Percentiles rank a stretch among this genome's conserved stretches.
Evolutionary conservation across 2,888 invertebrate species (phyloP).

Genomic region (Apeira syringaria): DNA sequence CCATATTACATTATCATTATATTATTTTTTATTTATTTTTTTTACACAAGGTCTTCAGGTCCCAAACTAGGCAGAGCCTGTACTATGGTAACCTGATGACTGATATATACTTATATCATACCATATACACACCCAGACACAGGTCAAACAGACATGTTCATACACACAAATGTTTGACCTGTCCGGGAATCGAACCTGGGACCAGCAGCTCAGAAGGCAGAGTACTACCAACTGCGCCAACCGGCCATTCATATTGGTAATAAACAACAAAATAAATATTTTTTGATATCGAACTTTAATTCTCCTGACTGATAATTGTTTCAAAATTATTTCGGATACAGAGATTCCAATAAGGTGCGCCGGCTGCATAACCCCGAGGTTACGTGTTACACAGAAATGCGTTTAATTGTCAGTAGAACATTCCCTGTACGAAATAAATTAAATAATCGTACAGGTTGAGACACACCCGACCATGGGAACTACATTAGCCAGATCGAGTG

Average conservation of each 20-base stretch:
- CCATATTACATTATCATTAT: no score
- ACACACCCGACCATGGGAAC: slow-evolving; percentile 25
- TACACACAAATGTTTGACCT: no score
- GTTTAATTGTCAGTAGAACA: slow-evolving; percentile 35
- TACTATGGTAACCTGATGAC: no score
- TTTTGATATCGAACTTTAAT: slow-evolving; percentile 35
- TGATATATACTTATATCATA: no score
- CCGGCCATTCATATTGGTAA: slow-evolving; percentile 40
- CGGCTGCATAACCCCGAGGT: slow-evolving; percentile 49
- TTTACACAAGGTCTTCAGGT: no score
- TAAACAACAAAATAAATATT: slow-evolving; percentile 27
- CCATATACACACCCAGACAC: no score
- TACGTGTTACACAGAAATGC: slow-evolving; percentile 42
- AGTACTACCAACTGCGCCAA: no score
- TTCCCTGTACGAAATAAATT: slow-evolving; percentile 37
- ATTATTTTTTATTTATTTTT: no score
- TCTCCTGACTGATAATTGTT: slow-evolving; percentile 25
- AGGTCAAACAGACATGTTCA: no score
- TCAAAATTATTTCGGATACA: slow-evolving; percentile 18
- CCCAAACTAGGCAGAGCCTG: no score
- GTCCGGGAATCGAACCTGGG: no score
- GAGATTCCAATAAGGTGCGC: slow-evolving; percentile 45
- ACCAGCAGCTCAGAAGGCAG: no score
- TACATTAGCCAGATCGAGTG: slow-evolving; percentile 21
- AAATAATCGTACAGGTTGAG: slow-evolving; percentile 26